Evolutionary conservation across 2,797 vertebrate species (phyloP).

Genomic region (Pangasius djambal): DNA sequence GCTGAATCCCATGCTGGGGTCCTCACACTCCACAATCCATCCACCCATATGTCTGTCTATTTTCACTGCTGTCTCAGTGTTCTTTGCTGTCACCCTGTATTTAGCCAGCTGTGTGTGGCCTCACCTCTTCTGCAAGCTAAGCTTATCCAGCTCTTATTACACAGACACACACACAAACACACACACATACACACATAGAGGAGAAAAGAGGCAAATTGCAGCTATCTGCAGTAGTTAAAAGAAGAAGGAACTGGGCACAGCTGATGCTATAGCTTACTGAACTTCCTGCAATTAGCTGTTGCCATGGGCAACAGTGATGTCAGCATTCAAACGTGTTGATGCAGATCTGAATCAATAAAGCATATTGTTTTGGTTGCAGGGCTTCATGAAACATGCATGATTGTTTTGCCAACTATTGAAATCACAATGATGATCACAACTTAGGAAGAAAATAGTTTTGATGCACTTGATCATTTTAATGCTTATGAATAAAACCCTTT

Average conservation of each 20-base stretch:
- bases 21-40: neutral
- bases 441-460: neutral
- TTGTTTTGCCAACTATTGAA: neutral
- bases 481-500: neutral
- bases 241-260: neutral
- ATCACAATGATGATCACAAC: neutral
- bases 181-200: neutral
- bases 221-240: slow-evolving; percentile 10
- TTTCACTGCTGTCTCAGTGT: slow-evolving; percentile 44
- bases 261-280: slow-evolving; percentile 4
- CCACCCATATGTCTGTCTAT: slow-evolving; percentile 31
- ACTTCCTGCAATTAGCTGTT: slow-evolving; percentile 21
- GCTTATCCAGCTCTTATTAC: slow-evolving; percentile 36
- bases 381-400: neutral
- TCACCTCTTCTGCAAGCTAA: slow-evolving; percentile 28
- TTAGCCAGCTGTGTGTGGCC: slow-evolving; percentile 42
- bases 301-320: slow-evolving; percentile 8
- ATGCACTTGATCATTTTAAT: neutral
- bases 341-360: neutral
- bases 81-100: slow-evolving; percentile 50
- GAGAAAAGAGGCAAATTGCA: slow-evolving; percentile 23
- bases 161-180: slow-evolving; percentile 7
- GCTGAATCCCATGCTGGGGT: neutral
- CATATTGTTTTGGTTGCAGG: neutral
- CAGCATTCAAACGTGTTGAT: neutral